These are phyloP conservation scores for Varroa destructor DNA, from an alignment of 1,140 invertebrate species.

Conservation along the genomic window DNA sequence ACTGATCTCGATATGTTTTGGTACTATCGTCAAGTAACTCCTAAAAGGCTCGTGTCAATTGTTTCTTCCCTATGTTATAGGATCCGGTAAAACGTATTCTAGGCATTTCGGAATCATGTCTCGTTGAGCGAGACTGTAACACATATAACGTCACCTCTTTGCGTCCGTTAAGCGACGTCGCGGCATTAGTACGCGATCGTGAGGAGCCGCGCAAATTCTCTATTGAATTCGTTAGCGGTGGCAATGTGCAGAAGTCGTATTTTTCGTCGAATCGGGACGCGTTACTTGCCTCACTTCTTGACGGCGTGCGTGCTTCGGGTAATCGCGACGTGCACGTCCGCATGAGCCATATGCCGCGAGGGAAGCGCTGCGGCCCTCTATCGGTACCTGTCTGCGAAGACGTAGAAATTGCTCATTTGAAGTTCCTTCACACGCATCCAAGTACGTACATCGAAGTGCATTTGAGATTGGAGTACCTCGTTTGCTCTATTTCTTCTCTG, in stretches of 20 bases:
- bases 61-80: constrained; percentile 29
- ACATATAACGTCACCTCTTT: constrained; percentile 83
- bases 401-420: constrained; percentile 65
- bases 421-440: constrained; percentile 61
- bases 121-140: constrained; percentile 88
- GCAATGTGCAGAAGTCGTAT: constrained; percentile 44
- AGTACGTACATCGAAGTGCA: constrained; percentile 35
- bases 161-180: constrained; percentile 64
- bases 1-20: background rate
- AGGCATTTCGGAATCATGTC: constrained; percentile 87
- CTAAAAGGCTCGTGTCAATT: too few relatives aligned
- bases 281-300: constrained; percentile 79
- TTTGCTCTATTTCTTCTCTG: constrained; percentile 3
- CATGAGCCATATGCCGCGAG: constrained; percentile 63
- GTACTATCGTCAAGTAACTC: background rate
- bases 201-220: constrained; percentile 84
- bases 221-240: constrained; percentile 78
- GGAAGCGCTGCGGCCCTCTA: constrained; percentile 73
- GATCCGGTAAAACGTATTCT: constrained; percentile 59
- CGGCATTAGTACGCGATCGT: constrained; percentile 73
- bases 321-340: constrained; percentile 94
- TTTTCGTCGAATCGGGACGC: constrained; percentile 55
- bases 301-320: constrained; percentile 86
- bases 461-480: background rate
- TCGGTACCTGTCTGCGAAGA: constrained; percentile 82